Evolutionary conservation across 2,888 invertebrate genomes (phyloP), one percentile per base, ranked within the genome.

Genomic region (Euproctis similis): DNA sequence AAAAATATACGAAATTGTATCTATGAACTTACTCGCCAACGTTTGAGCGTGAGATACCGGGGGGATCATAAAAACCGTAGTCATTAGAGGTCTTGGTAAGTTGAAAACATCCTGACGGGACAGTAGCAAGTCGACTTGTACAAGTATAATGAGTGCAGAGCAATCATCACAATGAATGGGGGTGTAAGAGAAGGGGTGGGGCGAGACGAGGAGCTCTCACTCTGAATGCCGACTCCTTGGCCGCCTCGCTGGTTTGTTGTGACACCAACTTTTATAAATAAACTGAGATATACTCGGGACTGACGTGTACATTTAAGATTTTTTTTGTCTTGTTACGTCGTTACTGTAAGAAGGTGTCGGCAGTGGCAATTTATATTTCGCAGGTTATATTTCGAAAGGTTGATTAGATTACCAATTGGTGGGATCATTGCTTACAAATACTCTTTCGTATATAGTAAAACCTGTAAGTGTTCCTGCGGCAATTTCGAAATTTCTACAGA

Each of bases 91-190:
- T 34, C 28, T n/a, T n/a, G 35, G 30, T 43, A 35, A 26, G 35
- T 24, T 39, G 35, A 49, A n/a, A 45, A 42, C 39, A 41, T 49
- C 36, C 34, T 48, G 33, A 21, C 34, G 34, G 50, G 53, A 42
- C 49, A 39, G 31, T 52, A 40, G 22, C 22, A 12, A 31, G 36
- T 36, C 30, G 27, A 27, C 30, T 40, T 42, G 50, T 54, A 53
- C 51, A 46, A 39, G 60, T 63, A 61, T 72, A 74, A 74, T 75
- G 76, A 76, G 72, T 64, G 65, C 54, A 53, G 60, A 64, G 77
- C 76, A 80, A 77, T 78, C 75, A 74, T 71, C 74, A 77, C 77
- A 78, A 80, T 80, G 78, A 80, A 80, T 76, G 62, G 73, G 53
- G n/a, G n/a, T n/a, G n/a, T n/a, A n/a, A n/a, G n/a, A n/a, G n/a